A percentile compares a stretch with the other conserved stretches of the same genome.
These are phyloP conservation scores for Pangasianodon gigas DNA, from an alignment of 2,113 vertebrate species.

Conservation along the genomic window DNA sequence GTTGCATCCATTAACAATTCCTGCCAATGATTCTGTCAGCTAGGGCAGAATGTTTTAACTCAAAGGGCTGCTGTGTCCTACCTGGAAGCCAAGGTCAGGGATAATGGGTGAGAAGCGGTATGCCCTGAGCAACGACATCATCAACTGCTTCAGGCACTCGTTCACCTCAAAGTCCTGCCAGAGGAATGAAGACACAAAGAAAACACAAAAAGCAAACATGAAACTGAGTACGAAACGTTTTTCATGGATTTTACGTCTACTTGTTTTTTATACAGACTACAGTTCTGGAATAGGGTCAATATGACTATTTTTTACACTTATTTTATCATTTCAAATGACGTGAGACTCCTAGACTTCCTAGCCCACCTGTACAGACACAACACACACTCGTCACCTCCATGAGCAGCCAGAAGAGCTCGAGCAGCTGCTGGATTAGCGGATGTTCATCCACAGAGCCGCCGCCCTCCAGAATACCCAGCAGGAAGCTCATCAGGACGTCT, in stretches of 20 bases:
- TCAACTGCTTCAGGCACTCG: slow-evolving; percentile 94
- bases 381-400: slow-evolving; percentile 84
- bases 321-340: neutral
- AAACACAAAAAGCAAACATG: neutral
- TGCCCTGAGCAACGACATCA: slow-evolving; percentile 94
- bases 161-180: slow-evolving; percentile 90
- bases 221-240: neutral
- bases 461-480: slow-evolving; percentile 85
- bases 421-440: slow-evolving; percentile 85
- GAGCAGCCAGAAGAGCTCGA: slow-evolving; percentile 96
- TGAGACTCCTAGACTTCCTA: neutral
- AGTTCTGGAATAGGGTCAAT: neutral
- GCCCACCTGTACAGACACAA: neutral
- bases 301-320: neutral
- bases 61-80: slow-evolving; percentile 55
- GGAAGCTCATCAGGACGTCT: slow-evolving; percentile 92
- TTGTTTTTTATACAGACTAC: neutral
- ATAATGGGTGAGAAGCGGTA: slow-evolving; percentile 97
- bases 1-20: neutral
- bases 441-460: slow-evolving; percentile 84
- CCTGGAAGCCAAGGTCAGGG: slow-evolving; percentile 94
- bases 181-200: slow-evolving; percentile 1
- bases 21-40: neutral
- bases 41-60: neutral
- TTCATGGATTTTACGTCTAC: neutral